phyloP scores from a whole-genome alignment of 35 echinoderm and acorn worm species.

The Acanthaster planci region DNA sequence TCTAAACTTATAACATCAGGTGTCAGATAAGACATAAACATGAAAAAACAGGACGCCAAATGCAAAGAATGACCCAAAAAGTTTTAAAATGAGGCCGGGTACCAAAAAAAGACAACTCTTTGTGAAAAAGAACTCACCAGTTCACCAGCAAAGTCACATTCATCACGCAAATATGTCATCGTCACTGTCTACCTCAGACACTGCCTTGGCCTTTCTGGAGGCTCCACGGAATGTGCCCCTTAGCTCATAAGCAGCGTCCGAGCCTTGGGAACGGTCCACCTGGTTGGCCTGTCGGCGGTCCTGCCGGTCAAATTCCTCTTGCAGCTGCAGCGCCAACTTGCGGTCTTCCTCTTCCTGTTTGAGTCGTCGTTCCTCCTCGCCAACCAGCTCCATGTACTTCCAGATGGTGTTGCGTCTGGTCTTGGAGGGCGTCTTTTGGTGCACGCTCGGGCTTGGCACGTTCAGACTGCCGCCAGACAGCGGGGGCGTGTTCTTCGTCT shows the following conservation, averaged over 20 bases:
- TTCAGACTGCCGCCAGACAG: background rate
- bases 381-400: slow-evolving; percentile 62
- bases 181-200: background rate
- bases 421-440: slow-evolving; percentile 19
- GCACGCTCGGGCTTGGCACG: background rate
- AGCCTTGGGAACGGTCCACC: slow-evolving; percentile 45
- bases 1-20: no score
- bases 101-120: background rate
- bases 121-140: background rate
- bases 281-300: background rate
- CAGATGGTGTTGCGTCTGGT: slow-evolving; percentile 37
- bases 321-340: slow-evolving; percentile 41
- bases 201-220: slow-evolving; percentile 6
- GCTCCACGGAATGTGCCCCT: background rate
- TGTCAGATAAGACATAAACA: background rate
- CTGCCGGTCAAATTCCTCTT: slow-evolving; percentile 58
- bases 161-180: slow-evolving; percentile 13
- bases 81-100: no score
- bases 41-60: background rate
- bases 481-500: background rate
- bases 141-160: no score
- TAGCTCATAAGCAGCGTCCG: slow-evolving; percentile 53
- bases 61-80: no score
- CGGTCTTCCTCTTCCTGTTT: slow-evolving; percentile 56
- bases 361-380: slow-evolving; percentile 43